Evolutionary conservation across 2,113 vertebrate genomes (phyloP).

Genomic region (Scortum barcoo): DNA sequence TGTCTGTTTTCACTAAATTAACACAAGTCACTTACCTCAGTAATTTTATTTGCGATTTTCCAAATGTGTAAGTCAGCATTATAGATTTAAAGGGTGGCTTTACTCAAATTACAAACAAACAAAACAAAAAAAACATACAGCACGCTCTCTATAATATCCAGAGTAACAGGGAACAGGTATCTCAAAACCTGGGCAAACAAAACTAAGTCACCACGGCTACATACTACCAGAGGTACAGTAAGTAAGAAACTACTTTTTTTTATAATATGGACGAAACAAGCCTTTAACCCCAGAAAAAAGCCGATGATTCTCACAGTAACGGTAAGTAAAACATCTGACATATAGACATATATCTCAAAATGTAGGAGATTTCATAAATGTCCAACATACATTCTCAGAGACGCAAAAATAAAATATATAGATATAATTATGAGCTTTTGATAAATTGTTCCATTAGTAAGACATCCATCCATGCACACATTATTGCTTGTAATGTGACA

Average conservation of each 20-base stretch:
- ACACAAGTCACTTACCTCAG: neutral
- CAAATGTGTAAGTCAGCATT: neutral
- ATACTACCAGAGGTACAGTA: too few species aligned
- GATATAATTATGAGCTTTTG: too few species aligned
- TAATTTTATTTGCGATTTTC: neutral
- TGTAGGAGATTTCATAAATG: too few species aligned
- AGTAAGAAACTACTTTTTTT: too few species aligned
- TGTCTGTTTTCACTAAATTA: neutral
- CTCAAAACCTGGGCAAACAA: neutral
- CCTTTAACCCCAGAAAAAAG: neutral
- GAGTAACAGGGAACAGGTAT: neutral
- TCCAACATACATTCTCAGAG: too few species aligned
- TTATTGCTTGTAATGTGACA: too few species aligned
- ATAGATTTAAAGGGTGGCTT: neutral
- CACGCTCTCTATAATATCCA: neutral
- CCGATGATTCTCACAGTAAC: neutral
- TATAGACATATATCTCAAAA: too few species aligned
- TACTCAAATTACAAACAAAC: neutral
- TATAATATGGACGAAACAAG: neutral
- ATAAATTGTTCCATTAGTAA: too few species aligned
- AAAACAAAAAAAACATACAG: neutral
- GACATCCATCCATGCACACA: too few species aligned
- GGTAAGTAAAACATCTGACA: too few species aligned
- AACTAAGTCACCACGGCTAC: too few species aligned
- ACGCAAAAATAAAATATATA: too few species aligned